Conservation (phyloP, 1,140 invertebrate genomes). For the Notospermus geniculatus region DNA sequence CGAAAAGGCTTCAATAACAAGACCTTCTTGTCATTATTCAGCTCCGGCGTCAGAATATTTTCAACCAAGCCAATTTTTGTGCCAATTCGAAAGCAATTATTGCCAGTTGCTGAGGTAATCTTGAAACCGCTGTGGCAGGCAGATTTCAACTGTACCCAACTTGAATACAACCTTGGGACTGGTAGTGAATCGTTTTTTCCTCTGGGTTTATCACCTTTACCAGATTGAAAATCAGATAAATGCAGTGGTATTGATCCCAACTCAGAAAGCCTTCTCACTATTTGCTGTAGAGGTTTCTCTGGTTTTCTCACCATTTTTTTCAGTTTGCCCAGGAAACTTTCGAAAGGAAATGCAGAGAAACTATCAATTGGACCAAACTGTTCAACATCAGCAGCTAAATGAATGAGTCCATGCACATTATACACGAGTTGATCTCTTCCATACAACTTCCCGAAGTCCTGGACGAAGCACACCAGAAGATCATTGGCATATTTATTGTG, state of each 20-base stretch:
- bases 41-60: too few species aligned
- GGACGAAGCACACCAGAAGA: constrained; percentile 15
- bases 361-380: constrained; percentile 16
- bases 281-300: constrained; percentile 19
- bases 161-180: too few species aligned
- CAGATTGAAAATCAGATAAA: too few species aligned
- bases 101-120: too few species aligned
- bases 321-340: constrained; percentile 20
- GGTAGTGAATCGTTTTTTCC: too few species aligned
- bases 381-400: constrained; percentile 17
- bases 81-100: too few species aligned
- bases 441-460: constrained; percentile 13
- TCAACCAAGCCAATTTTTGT: too few species aligned
- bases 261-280: constrained; percentile 20
- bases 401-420: constrained; percentile 21
- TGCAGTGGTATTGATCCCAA: not conserved
- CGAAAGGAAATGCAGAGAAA: constrained; percentile 22
- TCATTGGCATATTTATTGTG: constrained; percentile 11
- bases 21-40: too few species aligned
- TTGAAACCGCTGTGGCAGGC: too few species aligned
- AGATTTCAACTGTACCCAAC: too few species aligned
- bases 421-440: constrained; percentile 18
- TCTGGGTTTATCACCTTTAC: too few species aligned
- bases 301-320: constrained; percentile 20
- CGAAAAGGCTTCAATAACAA: too few species aligned